phyloP scores from a whole-genome alignment of 2,888 invertebrate genomes.

The Lochmaea capreae region DNA sequence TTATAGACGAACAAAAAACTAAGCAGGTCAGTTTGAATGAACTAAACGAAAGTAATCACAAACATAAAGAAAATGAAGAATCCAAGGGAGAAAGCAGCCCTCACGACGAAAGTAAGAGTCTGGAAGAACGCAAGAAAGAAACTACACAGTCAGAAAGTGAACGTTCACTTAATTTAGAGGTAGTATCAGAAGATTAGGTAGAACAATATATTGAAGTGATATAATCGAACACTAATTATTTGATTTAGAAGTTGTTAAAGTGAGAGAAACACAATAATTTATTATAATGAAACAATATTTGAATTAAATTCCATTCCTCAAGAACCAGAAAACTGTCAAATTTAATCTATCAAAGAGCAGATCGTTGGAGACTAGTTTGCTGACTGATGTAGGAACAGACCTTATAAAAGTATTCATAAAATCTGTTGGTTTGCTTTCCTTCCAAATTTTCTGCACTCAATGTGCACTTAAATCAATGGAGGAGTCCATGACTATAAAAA shows the following conservation, averaged over 20 bases:
- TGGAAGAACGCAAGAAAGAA: not conserved
- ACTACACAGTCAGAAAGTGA: not conserved
- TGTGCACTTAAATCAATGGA: too few relatives aligned
- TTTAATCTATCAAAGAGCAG: too few relatives aligned
- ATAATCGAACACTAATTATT: not conserved
- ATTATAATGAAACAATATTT: not conserved
- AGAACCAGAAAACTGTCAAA: too few relatives aligned
- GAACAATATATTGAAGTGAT: slow-evolving; percentile 4
- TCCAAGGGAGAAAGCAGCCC: not conserved
- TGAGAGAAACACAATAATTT: too few relatives aligned
- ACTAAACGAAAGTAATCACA: not conserved
- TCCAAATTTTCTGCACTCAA: too few relatives aligned
- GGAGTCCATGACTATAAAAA: too few relatives aligned
- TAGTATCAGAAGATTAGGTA: not conserved
- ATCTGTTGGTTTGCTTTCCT: too few relatives aligned
- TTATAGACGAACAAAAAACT: not conserved
- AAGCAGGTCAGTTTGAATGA: not conserved
- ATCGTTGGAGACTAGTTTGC: too few relatives aligned
- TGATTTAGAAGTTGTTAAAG: not conserved
- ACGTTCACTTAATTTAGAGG: not conserved
- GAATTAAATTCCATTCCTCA: not conserved
- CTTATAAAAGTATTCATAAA: too few relatives aligned
- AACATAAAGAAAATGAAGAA: not conserved
- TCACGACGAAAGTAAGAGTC: not conserved
- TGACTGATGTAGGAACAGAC: too few relatives aligned